Evolutionary conservation across 2,888 invertebrate genomes (phyloP).

Genomic region (Coecobrya sp.): DNA sequence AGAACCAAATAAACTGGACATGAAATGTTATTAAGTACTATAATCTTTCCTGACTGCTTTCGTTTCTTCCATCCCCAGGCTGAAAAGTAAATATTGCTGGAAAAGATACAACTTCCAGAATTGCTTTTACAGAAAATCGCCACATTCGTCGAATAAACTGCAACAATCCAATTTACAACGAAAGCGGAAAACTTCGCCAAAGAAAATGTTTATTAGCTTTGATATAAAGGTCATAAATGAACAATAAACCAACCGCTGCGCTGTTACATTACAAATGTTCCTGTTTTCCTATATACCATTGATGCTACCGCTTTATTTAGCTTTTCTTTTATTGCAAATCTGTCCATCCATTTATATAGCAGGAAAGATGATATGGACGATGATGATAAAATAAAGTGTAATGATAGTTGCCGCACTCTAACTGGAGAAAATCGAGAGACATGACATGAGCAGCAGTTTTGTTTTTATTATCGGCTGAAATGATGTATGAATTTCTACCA

Average conservation of each 20-base stretch:
- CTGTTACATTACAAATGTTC: not conserved
- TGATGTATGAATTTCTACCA: constrained; percentile 35
- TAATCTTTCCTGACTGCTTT: too few relatives aligned
- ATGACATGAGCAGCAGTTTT: constrained; percentile 16
- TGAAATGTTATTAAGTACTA: too few relatives aligned
- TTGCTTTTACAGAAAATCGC: not conserved
- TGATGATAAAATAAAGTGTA: constrained; percentile 12
- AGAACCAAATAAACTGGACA: too few relatives aligned
- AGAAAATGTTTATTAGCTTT: not conserved
- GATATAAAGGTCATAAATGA: not conserved
- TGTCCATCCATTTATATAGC: not conserved
- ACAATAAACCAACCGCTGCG: constrained; percentile 11
- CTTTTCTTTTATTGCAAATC: constrained; percentile 23
- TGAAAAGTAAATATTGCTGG: too few relatives aligned
- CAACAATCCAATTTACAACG: not conserved
- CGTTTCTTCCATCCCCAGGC: too few relatives aligned
- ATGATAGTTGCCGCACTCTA: not conserved
- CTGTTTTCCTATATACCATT: not conserved
- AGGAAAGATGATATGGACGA: not conserved
- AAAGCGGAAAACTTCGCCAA: not conserved
- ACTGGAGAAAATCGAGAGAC: not conserved
- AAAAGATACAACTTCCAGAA: not conserved
- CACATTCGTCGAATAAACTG: not conserved
- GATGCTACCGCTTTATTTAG: not conserved
- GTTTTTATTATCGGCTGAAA: constrained; percentile 17